Base-by-base conservation (phyloP, 2,797 vertebrate species). In the Manis pentadactyla region DNA sequence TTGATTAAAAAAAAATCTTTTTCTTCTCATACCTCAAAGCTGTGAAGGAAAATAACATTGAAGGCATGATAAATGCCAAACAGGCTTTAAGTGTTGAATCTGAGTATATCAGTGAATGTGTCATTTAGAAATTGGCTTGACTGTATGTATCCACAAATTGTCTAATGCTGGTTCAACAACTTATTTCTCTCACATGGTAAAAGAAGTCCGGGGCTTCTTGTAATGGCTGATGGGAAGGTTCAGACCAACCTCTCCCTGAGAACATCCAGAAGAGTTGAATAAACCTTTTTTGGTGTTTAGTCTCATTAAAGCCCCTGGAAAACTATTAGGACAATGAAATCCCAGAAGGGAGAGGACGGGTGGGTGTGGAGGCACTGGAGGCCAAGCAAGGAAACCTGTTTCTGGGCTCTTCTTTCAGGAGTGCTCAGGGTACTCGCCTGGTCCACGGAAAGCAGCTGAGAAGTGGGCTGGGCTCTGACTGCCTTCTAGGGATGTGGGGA, bases 361-460 rank as follows among this genome's bases (percentile, higher is more conserved):
- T 7, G 3, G 11, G 39, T 31, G 4, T 25, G 2, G 12, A 39
- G 0, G 10, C 13, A 15, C 2, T 8, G 21, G 39, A 66, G 23
- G 29, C 29, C 6, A 18, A 55, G 61, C 34, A 12, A 71, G 23
- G 25, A 46, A 37, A 11, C 14, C 31, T 21, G 0, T 5, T 19
- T 49, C 51, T 27, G 37, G 61, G 1, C 29, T 81, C 29, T 61
- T 34, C 71, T 77, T 42, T 39, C 2, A 9, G 27, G 46, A 25
- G 14, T 21, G 2, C 0, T 21, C 2, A 3, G 25, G 7, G 9
- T 11, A 10, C 27, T 18, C 0, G 4, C 5, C 18, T 4, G 1
- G 2, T 12, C 46, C 21, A 2, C 15, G 21, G 73, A 69, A 77
- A 23, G 17, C 15, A 31, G 7, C 64, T 46, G 5, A 2, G 59